Evolutionary conservation across 2,888 invertebrate species (phyloP).

Genomic region (Scaptomyza polygonia): DNA sequence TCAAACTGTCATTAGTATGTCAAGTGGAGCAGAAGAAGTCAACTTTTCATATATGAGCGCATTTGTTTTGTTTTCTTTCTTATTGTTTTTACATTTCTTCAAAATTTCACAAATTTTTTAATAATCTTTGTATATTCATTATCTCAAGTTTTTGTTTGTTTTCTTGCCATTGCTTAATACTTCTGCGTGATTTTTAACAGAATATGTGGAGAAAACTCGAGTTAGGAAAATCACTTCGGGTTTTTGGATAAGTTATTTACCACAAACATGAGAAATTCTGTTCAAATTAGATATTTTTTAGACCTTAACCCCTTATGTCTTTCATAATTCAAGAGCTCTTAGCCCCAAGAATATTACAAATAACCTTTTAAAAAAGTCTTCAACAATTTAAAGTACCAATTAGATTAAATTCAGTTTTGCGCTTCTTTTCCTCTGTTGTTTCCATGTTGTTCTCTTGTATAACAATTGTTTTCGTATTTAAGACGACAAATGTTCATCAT

Average conservation of each 20-base stretch:
- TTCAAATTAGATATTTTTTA: background rate
- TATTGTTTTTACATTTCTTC: background rate
- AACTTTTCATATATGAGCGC: background rate
- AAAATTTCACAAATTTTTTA: background rate
- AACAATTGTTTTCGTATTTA: background rate
- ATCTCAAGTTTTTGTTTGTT: too few relatives aligned
- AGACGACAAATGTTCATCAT: too few relatives aligned
- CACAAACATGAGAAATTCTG: too few relatives aligned
- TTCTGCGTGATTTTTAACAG: too few relatives aligned
- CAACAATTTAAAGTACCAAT: background rate
- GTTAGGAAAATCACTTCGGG: too few relatives aligned
- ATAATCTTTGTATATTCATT: background rate
- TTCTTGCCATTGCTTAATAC: too few relatives aligned
- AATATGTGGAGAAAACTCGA: too few relatives aligned
- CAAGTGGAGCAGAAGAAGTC: slow-evolving; percentile 22
- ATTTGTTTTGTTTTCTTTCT: background rate
- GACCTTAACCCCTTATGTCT: background rate
- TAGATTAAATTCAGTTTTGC: background rate
- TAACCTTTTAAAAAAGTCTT: background rate
- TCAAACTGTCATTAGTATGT: slow-evolving; percentile 26
- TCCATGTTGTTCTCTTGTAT: background rate
- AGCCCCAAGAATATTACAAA: background rate
- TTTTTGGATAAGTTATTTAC: too few relatives aligned
- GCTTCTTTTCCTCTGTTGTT: background rate
- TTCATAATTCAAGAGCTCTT: background rate